Percentiles rank a stretch among this genome's conserved stretches.
phyloP scores from a whole-genome alignment of 2,888 invertebrate genomes.

The Invenusta paracnida region DNA sequence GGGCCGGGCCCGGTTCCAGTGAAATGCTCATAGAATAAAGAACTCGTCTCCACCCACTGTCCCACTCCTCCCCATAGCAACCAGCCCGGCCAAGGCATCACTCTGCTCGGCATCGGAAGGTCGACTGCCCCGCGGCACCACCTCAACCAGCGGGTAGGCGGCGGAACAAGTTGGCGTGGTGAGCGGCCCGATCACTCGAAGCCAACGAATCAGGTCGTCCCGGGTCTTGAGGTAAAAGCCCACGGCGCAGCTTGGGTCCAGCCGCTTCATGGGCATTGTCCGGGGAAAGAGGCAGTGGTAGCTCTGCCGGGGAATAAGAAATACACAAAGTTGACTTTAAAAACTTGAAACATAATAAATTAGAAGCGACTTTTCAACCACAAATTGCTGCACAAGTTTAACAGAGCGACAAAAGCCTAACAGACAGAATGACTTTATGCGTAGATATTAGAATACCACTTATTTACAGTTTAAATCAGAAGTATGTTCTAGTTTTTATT shows the following conservation, averaged over 20 bases:
- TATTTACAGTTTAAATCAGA: too few relatives aligned
- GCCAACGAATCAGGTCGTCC: conserved; percentile 31
- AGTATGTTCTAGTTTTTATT: too few relatives aligned
- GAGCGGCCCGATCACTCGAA: background rate
- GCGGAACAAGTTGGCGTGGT: background rate
- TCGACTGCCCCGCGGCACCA: background rate
- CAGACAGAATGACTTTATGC: too few relatives aligned
- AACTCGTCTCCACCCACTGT: background rate
- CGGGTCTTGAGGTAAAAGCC: conserved; percentile 37
- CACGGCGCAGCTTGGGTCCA: conserved; percentile 43
- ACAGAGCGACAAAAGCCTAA: too few relatives aligned
- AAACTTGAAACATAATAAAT: background rate
- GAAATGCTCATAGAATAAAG: background rate
- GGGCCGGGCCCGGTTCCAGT: too few relatives aligned
- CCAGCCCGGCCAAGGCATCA: too few relatives aligned
- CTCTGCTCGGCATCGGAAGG: background rate
- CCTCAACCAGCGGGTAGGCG: background rate
- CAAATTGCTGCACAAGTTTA: too few relatives aligned
- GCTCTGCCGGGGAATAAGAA: conserved; percentile 34
- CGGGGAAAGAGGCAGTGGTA: conserved; percentile 40
- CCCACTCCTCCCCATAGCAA: background rate
- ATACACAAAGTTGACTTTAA: background rate
- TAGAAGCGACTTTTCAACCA: too few relatives aligned
- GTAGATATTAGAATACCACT: too few relatives aligned
- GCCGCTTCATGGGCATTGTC: background rate